These are phyloP conservation scores for Ctenosaura bakeri DNA, from an alignment of 2,797 vertebrate genomes.

Conservation along the genomic window DNA sequence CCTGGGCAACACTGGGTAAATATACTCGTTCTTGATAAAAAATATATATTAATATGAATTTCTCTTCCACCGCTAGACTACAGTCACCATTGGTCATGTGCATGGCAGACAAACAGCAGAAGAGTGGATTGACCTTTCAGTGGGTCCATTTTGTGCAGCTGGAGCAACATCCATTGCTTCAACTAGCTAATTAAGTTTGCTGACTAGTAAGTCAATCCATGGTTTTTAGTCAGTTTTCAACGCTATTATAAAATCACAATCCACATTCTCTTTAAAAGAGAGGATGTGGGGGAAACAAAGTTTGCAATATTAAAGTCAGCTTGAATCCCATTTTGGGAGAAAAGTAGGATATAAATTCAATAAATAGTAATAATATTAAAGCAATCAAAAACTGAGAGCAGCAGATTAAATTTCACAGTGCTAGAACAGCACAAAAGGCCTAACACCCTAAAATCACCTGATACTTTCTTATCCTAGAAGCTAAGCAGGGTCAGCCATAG, in stretches of 20 bases:
- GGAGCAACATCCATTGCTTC: background rate
- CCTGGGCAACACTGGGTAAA: too few relatives aligned
- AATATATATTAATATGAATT: too few relatives aligned
- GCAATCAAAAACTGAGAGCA: background rate
- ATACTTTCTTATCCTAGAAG: too few relatives aligned
- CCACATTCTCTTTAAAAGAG: background rate
- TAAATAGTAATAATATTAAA: too few relatives aligned
- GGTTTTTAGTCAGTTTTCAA: background rate
- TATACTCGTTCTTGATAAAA: too few relatives aligned
- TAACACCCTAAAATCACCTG: too few relatives aligned
- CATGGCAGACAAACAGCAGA: too few relatives aligned
- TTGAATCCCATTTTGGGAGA: too few relatives aligned
- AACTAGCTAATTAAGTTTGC: background rate
- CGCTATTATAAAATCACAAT: background rate
- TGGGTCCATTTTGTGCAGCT: background rate
- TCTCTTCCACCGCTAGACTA: too few relatives aligned
- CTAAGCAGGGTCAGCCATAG: too few relatives aligned
- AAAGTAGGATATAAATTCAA: too few relatives aligned
- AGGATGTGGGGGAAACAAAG: background rate
- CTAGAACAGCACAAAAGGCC: background rate
- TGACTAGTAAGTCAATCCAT: background rate
- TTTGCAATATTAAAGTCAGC: background rate
- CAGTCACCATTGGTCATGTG: too few relatives aligned
- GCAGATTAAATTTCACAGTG: background rate
- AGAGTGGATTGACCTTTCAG: background rate